Evolutionary conservation across 2,888 invertebrate species (phyloP).

Genomic region (Lithophane ornitopus): DNA sequence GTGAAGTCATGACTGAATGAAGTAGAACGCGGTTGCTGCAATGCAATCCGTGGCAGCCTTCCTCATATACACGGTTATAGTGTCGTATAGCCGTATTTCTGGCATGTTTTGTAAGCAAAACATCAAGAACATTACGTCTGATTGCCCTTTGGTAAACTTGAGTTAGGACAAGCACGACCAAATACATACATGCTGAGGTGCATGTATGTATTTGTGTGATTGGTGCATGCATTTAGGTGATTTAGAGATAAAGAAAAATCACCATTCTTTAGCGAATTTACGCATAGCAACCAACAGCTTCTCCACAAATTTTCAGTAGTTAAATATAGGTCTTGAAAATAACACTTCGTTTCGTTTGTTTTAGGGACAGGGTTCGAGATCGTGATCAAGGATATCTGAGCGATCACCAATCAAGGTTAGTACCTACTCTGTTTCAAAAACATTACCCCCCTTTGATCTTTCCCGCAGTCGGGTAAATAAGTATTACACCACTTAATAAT

Average conservation of each 20-base stretch:
- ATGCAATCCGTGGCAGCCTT: no score
- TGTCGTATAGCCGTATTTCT: neutral
- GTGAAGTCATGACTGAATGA: no score
- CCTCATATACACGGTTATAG: no score
- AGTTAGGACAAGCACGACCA: neutral
- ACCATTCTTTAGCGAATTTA: neutral
- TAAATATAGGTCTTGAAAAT: neutral
- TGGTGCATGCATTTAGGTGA: neutral
- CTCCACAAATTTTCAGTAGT: neutral
- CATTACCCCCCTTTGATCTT: neutral
- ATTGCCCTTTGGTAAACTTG: neutral
- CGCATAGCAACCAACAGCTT: neutral
- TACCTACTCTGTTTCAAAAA: neutral
- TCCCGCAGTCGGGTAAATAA: neutral
- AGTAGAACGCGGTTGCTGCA: no score
- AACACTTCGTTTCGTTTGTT: slow-evolving; percentile 56
- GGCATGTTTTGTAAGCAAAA: neutral
- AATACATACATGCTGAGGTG: neutral
- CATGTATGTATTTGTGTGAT: no score
- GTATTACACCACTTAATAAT: neutral
- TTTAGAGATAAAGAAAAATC: neutral
- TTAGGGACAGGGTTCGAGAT: slow-evolving; percentile 84
- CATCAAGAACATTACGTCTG: neutral
- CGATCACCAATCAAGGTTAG: slow-evolving; percentile 95
- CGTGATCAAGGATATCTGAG: slow-evolving; percentile 93